These are phyloP conservation scores for Bombus waltoni DNA, from an alignment of 1,140 invertebrate species.

Conservation along the genomic window DNA sequence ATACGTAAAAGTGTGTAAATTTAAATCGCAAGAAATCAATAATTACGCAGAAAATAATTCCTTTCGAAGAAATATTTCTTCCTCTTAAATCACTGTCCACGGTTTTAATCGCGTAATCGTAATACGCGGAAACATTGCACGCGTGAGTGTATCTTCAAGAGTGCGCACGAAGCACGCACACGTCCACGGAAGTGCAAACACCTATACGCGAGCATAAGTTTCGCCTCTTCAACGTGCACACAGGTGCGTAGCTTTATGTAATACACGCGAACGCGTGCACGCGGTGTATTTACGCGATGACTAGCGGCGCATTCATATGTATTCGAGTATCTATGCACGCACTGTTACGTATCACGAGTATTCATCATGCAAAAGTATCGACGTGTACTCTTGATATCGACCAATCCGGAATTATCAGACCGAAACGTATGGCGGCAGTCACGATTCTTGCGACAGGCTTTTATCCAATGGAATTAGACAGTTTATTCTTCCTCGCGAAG, in stretches of 20 bases:
- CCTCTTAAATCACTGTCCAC: neutral
- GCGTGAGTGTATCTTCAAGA: neutral
- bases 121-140: neutral
- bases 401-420: constrained; percentile 19
- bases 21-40: too few relatives aligned
- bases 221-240: neutral
- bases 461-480: neutral
- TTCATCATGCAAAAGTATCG: constrained; percentile 39
- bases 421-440: neutral
- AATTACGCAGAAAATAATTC: too few relatives aligned
- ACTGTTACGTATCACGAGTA: neutral
- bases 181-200: neutral
- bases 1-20: too few relatives aligned
- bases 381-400: constrained; percentile 17
- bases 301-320: neutral
- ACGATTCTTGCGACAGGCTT: neutral
- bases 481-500: neutral
- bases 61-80: too few relatives aligned
- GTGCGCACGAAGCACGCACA: neutral
- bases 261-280: neutral
- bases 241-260: constrained; percentile 16
- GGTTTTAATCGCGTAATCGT: constrained; percentile 16
- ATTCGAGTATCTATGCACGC: neutral
- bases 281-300: constrained; percentile 11
- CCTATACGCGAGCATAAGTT: neutral